A percentile compares a stretch with the other conserved stretches of the same genome.
These are phyloP conservation scores for Carcharodon carcharias DNA, from an alignment of 2,797 vertebrate species.

Conservation along the genomic window DNA sequence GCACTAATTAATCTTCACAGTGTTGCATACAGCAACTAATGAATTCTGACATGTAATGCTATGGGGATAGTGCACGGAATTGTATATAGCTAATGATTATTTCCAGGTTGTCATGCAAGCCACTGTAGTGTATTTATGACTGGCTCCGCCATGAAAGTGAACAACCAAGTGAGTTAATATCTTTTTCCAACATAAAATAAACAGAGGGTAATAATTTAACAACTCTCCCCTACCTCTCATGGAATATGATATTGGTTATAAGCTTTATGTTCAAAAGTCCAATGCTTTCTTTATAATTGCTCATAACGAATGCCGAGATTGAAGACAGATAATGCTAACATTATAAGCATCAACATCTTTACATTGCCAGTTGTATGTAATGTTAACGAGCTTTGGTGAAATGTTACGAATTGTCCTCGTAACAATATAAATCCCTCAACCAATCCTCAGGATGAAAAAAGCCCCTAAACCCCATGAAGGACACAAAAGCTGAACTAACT, in stretches of 20 bases:
- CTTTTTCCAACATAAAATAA: background rate
- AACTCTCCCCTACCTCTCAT: background rate
- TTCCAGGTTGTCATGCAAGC: background rate
- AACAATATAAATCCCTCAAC: no score
- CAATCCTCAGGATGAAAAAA: background rate
- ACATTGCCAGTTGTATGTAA: no score
- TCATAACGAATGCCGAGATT: background rate
- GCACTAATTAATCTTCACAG: conserved; percentile 32
- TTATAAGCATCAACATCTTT: background rate
- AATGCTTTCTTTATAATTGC: background rate
- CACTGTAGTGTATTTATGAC: background rate
- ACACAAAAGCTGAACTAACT: background rate
- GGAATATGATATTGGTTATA: background rate
- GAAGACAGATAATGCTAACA: no score
- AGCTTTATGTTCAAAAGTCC: background rate
- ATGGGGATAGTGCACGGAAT: background rate
- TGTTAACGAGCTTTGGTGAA: background rate
- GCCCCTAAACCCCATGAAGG: background rate
- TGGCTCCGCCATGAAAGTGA: background rate
- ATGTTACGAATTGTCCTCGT: background rate
- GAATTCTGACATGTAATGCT: conserved; percentile 31
- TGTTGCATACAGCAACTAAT: background rate
- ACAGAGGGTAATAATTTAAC: background rate
- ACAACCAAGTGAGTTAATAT: background rate
- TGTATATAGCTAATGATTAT: background rate